phyloP scores from a whole-genome alignment of 2,113 vertebrate genomes.

The Cynoglossus semilaevis region DNA sequence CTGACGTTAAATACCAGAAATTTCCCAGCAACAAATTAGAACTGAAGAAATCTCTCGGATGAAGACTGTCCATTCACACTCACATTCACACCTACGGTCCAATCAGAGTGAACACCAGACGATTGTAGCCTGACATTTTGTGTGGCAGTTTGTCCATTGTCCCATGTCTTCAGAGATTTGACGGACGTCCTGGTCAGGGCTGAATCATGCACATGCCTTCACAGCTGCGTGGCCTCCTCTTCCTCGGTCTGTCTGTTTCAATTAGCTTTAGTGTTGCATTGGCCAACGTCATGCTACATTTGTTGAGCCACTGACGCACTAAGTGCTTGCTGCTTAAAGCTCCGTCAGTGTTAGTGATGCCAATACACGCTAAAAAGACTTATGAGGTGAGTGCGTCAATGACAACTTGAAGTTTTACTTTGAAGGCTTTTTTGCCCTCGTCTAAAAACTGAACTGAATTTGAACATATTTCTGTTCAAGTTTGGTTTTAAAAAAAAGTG shows the following conservation, averaged over 20 bases:
- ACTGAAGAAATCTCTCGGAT: too few species aligned
- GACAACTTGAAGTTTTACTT: too few species aligned
- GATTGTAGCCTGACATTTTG: constrained; percentile 60
- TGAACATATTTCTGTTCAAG: too few species aligned
- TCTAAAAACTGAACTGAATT: too few species aligned
- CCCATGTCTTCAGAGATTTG: constrained; percentile 47
- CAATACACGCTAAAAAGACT: constrained; percentile 17
- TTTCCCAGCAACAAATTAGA: too few species aligned
- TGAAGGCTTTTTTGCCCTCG: too few species aligned
- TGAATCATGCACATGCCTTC: constrained; percentile 40
- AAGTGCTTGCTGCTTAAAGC: constrained; percentile 17
- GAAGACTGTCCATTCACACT: too few species aligned
- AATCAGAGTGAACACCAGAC: constrained; percentile 33
- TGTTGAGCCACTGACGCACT: constrained; percentile 1
- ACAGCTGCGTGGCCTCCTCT: too few species aligned
- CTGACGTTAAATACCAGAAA: too few species aligned
- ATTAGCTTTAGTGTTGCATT: constrained; percentile 21
- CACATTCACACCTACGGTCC: too few species aligned
- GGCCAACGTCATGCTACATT: constrained; percentile 20
- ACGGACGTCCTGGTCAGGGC: constrained; percentile 33
- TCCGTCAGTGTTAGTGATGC: constrained; percentile 16
- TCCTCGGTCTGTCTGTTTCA: constrained; percentile 18
- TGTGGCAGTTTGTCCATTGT: constrained; percentile 53
- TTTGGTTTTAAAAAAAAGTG: too few species aligned
- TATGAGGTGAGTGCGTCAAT: constrained; percentile 3